Evolutionary conservation across 2,113 vertebrate species (phyloP).

Genomic region (Podilymbus podiceps): DNA sequence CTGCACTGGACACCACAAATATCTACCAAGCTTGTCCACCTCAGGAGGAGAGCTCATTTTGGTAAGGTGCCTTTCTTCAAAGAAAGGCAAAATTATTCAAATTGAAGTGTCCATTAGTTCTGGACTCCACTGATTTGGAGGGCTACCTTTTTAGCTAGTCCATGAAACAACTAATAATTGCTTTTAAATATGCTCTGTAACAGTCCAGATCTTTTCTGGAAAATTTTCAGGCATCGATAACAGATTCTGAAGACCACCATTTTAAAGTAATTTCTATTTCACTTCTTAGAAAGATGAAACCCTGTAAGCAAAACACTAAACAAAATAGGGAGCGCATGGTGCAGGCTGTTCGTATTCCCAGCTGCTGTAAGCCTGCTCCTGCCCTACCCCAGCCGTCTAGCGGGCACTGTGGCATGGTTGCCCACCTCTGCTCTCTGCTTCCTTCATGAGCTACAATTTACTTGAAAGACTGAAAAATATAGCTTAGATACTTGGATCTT

Average conservation of each 20-base stretch:
- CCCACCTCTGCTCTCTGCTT: neutral
- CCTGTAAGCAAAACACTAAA: neutral
- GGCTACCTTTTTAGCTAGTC: neutral
- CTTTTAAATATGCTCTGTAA: neutral
- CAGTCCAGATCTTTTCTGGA: neutral
- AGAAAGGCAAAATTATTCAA: neutral
- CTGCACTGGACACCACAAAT: neutral
- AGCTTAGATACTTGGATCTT: neutral
- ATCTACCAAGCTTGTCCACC: neutral
- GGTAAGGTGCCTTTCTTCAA: neutral
- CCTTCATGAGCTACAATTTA: neutral
- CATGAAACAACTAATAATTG: neutral
- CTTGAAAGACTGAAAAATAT: neutral
- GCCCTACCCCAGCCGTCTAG: neutral
- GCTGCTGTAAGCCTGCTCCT: neutral
- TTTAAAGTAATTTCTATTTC: neutral
- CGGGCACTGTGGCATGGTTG: accelerated
- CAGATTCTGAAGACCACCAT: neutral
- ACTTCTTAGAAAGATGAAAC: neutral
- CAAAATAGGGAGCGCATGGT: accelerated
- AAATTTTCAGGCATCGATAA: neutral
- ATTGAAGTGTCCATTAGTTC: neutral
- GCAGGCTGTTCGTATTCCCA: neutral
- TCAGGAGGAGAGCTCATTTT: neutral
- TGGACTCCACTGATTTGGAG: neutral